Evolutionary conservation across 2,888 invertebrate genomes (phyloP), one percentile per base, ranked within the genome.

Genomic region (Melanostoma mellinum): DNA sequence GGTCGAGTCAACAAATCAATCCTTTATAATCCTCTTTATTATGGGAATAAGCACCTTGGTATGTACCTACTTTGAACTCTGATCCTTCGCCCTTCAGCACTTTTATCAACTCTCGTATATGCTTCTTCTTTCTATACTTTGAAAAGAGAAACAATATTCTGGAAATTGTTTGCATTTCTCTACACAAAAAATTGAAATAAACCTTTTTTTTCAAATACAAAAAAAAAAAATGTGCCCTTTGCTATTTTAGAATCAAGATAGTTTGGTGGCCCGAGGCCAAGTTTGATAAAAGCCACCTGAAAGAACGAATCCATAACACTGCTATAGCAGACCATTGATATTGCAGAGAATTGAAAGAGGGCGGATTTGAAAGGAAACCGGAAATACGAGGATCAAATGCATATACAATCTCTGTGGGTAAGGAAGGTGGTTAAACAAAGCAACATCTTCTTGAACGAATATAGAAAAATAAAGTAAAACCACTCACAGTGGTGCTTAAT

Each of bases 261-360:
- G 38, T 63, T 63, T 63, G 48, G 63, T 63, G 30, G 63, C 40
- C 35, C 10, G 48, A 56, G 46, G 56, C 35, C 36, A 60, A 56
- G 55, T 74, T 56, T 38, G 38, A 65, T 56, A n/a, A 74, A 74
- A 65, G 30, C 67, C 73, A 74, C 56, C 73, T 67, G 55, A 42
- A 56, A 67, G 35, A 63, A 46, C 33, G 33, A 3, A 38, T 38
- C 58, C 4, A 63, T 38, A 46, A 4, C 36, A 35, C 35, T 30
- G 46, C 8, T 60, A 4, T 60, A 56, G 30, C 30, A 38, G 9
- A 20, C 33, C 30, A 60, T 46, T 6, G 44, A 60, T 35, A 55
- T 0, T 9, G 9, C 30, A 32, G 6, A 40, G 33, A 10, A 6
- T 35, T 20, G 36, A 35, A 44, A 46, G n/a, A 4, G 50, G 20